Evolutionary conservation across 1,140 invertebrate species (phyloP).

Genomic region (Drosophila mojavensis): DNA sequence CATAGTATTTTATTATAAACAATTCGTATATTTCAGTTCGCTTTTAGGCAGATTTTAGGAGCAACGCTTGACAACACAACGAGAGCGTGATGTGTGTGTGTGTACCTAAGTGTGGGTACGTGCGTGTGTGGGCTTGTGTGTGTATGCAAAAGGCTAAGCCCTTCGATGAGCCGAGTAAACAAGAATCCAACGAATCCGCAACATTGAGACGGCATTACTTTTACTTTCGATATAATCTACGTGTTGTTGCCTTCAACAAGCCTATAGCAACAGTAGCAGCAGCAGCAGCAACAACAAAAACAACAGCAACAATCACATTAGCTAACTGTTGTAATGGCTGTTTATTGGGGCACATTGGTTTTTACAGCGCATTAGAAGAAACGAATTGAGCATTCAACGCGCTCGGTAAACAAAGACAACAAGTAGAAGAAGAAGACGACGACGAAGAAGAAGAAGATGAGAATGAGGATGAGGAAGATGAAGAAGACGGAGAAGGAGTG

Average conservation of each 20-base stretch:
- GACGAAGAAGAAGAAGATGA: not conserved
- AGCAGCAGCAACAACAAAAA: constrained; percentile 3
- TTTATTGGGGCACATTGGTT: constrained; percentile 56
- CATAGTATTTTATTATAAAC: too few species aligned
- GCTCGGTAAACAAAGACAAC: too few species aligned
- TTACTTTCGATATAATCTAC: constrained; percentile 51
- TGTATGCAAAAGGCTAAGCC: constrained; percentile 34
- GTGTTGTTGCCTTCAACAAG: constrained; percentile 20
- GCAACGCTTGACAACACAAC: too few species aligned
- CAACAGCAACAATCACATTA: not conserved
- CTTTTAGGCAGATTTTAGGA: too few species aligned
- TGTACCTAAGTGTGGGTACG: not conserved
- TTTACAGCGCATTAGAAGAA: constrained; percentile 42
- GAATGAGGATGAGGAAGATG: not conserved
- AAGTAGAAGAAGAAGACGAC: not conserved
- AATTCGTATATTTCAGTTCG: too few species aligned
- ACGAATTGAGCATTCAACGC: constrained; percentile 1
- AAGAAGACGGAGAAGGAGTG: not conserved
- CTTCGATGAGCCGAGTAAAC: constrained; percentile 43
- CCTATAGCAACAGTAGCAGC: constrained; percentile 4
- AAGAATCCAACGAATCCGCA: constrained; percentile 45
- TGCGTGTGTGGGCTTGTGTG: not conserved
- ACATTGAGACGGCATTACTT: constrained; percentile 52
- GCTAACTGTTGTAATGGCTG: constrained; percentile 27
- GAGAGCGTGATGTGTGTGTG: not conserved